Percentiles rank a stretch among this genome's conserved stretches.
Conservation (phyloP, 2,113 vertebrate species). For the Etheostoma spectabile region DNA sequence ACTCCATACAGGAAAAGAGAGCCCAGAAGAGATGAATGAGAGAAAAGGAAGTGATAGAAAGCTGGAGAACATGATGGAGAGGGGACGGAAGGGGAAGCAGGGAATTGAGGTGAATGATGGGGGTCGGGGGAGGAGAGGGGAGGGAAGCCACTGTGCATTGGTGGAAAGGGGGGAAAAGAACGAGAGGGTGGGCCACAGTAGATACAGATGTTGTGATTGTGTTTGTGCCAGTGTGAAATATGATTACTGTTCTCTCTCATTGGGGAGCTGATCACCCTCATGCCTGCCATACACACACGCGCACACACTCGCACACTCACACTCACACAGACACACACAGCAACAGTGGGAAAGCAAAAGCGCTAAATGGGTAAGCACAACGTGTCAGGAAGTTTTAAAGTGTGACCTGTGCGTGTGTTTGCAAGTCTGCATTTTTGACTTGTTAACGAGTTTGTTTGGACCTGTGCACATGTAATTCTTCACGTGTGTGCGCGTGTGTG, state of each 20-base stretch:
- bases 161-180: slow-evolving; percentile 4
- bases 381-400: slow-evolving; percentile 5
- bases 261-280: slow-evolving; percentile 67
- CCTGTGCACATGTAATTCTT: background rate
- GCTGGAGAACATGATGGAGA: slow-evolving; percentile 12
- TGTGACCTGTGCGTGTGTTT: slow-evolving; percentile 20
- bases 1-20: background rate
- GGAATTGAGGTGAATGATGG: slow-evolving; percentile 28
- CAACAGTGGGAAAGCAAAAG: slow-evolving; percentile 36
- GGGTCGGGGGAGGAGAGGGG: background rate
- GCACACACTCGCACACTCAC: slow-evolving; percentile 37
- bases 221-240: slow-evolving; percentile 74
- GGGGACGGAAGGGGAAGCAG: background rate
- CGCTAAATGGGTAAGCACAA: slow-evolving; percentile 17
- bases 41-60: slow-evolving; percentile 21
- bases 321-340: slow-evolving; percentile 19
- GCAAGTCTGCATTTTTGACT: slow-evolving; percentile 24
- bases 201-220: slow-evolving; percentile 78
- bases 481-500: background rate
- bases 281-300: slow-evolving; percentile 25
- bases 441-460: slow-evolving; percentile 8
- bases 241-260: slow-evolving; percentile 75
- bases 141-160: slow-evolving; percentile 6
- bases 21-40: background rate
- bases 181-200: slow-evolving; percentile 20